Conservation (phyloP, 2,888 invertebrate genomes). For the Apamea epomidion region DNA sequence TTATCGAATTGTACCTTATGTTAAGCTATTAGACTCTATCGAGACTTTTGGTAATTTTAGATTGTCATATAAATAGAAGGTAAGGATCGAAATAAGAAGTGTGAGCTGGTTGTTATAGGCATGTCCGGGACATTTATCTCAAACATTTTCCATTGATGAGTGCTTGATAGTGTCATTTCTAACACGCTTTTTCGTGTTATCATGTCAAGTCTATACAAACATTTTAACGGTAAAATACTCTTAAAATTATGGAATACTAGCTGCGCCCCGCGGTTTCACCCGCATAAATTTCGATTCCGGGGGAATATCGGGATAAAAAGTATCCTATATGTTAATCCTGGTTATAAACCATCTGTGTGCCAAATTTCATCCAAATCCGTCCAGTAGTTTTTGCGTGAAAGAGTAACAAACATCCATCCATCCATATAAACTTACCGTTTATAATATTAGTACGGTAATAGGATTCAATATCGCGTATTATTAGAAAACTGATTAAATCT, state of each 20-base stretch:
- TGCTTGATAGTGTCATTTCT: constrained; percentile 5
- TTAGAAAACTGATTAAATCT: constrained; percentile 1
- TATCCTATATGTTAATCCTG: no score
- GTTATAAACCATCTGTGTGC: no score
- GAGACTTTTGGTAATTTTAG: background rate
- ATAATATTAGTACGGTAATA: no score
- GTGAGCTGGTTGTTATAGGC: background rate
- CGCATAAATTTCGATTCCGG: no score
- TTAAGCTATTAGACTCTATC: background rate
- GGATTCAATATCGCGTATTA: background rate
- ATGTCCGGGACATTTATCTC: background rate
- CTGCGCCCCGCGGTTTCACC: no score
- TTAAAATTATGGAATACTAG: background rate
- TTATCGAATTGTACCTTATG: background rate
- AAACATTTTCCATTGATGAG: background rate
- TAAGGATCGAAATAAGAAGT: constrained; percentile 9
- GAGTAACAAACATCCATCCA: no score
- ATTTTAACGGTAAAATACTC: background rate
- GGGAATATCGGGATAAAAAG: no score
- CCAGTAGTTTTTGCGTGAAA: no score
- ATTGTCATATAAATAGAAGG: background rate
- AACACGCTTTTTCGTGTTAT: background rate
- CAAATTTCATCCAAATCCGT: no score
- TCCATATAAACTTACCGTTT: no score
- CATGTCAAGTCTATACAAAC: background rate